These are phyloP conservation scores for Hydriomena furcata DNA, from an alignment of 2,888 invertebrate species.

Conservation along the genomic window DNA sequence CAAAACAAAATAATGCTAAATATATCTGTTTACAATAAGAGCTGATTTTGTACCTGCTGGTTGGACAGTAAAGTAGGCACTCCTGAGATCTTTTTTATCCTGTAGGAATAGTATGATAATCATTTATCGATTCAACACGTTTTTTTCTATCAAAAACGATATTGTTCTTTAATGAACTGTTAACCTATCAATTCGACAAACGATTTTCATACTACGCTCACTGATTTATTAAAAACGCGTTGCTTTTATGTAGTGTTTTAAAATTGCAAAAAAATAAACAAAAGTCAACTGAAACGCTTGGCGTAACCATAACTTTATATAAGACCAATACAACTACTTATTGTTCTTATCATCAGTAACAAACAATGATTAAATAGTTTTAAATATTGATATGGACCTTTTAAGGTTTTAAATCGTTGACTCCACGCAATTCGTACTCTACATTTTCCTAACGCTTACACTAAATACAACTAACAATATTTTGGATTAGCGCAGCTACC, in stretches of 20 bases:
- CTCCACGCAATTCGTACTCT: slow-evolving; percentile 62
- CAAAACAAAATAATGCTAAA: slow-evolving; percentile 42
- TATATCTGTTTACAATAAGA: slow-evolving; percentile 35
- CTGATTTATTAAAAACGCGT: slow-evolving; percentile 6
- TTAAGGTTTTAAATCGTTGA: slow-evolving; percentile 76
- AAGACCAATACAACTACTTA: slow-evolving; percentile 75
- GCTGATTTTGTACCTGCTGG: slow-evolving; percentile 32
- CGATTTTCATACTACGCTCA: slow-evolving; percentile 5
- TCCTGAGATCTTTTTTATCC: slow-evolving; percentile 32
- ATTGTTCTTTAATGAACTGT: too few species aligned
- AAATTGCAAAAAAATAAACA: slow-evolving; percentile 17
- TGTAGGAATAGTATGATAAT: slow-evolving; percentile 3
- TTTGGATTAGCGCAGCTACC: slow-evolving; percentile 61
- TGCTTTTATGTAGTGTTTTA: slow-evolving; percentile 16
- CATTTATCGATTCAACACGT: not conserved
- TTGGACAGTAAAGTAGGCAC: slow-evolving; percentile 18
- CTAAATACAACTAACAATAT: slow-evolving; percentile 68
- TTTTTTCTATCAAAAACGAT: not conserved
- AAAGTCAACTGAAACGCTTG: slow-evolving; percentile 65
- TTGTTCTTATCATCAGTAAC: slow-evolving; percentile 78
- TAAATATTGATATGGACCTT: slow-evolving; percentile 83
- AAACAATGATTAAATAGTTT: slow-evolving; percentile 78
- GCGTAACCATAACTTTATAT: slow-evolving; percentile 51
- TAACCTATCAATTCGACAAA: not conserved
- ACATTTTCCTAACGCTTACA: slow-evolving; percentile 63